phyloP scores from a whole-genome alignment of 2,888 invertebrate genomes.

The Xestia c-nigrum region DNA sequence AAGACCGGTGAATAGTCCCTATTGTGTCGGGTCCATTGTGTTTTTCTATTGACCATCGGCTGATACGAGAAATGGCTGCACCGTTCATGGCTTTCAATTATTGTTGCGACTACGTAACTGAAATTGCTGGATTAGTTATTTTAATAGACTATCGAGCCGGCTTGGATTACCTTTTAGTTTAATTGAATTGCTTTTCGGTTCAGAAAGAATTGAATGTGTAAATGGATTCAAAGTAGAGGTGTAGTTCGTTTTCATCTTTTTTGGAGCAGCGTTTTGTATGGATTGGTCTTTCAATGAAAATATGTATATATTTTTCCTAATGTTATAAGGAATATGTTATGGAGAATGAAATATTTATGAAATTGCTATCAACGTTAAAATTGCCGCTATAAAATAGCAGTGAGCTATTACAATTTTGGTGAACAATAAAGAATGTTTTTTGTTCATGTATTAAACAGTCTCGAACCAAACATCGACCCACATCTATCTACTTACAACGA shows the following conservation, averaged over 20 bases:
- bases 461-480: too few species aligned
- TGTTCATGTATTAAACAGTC: too few species aligned
- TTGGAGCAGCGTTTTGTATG: not conserved
- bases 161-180: slow-evolving; percentile 50
- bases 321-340: too few species aligned
- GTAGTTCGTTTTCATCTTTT: not conserved
- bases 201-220: slow-evolving; percentile 41
- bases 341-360: not conserved
- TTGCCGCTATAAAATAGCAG: too few species aligned
- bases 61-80: slow-evolving; percentile 79
- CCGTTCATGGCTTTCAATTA: slow-evolving; percentile 84
- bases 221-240: slow-evolving; percentile 12
- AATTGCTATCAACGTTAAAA: not conserved
- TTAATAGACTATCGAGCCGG: slow-evolving; percentile 65
- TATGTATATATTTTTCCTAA: too few species aligned
- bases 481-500: not conserved
- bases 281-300: not conserved
- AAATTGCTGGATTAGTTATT: slow-evolving; percentile 77
- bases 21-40: slow-evolving; percentile 86
- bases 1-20: slow-evolving; percentile 83
- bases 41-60: slow-evolving; percentile 86
- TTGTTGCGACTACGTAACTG: slow-evolving; percentile 80
- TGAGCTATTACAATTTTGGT: too few species aligned
- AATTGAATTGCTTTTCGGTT: slow-evolving; percentile 61
- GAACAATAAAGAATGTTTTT: too few species aligned